These are phyloP conservation scores for Cepphus grylle DNA, from an alignment of 2,113 vertebrate species.

Conservation along the genomic window DNA sequence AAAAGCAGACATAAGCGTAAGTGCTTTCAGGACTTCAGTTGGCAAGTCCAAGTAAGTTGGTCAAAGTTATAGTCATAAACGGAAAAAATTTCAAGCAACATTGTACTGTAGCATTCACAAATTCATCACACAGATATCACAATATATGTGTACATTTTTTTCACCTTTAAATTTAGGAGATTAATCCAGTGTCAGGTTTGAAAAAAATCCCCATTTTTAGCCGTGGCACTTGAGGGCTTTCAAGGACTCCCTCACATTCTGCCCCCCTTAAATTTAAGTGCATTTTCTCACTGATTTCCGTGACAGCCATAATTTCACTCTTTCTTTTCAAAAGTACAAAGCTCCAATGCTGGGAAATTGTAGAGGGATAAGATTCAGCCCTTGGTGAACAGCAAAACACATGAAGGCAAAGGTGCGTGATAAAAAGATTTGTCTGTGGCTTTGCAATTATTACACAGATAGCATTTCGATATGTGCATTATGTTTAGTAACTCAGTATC, in stretches of 20 bases:
- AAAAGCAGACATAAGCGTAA: not conserved
- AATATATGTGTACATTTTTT: not conserved
- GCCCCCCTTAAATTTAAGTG: not conserved
- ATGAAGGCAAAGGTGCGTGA: conserved; percentile 14
- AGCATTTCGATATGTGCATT: not conserved
- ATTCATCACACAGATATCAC: not conserved
- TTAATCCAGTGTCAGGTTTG: not conserved
- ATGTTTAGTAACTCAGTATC: not conserved
- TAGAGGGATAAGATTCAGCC: not conserved
- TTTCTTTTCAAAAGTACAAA: conserved; percentile 14
- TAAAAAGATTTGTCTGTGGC: conserved; percentile 1
- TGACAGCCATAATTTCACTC: not conserved
- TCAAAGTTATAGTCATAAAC: not conserved
- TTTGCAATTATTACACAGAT: conserved; percentile 3
- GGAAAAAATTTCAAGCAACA: not conserved
- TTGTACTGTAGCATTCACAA: not conserved
- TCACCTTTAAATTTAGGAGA: not conserved
- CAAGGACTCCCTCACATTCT: not conserved
- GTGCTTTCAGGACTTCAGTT: not conserved
- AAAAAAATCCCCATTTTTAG: not conserved
- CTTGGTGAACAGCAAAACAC: not conserved
- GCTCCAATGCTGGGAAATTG: not conserved
- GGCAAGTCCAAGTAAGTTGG: not conserved
- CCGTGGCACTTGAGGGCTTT: not conserved
- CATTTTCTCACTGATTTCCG: not conserved